Evolutionary conservation across 1,140 invertebrate genomes (phyloP), one percentile per base, ranked within the genome.

Genomic region (Drosophila setifemur): DNA sequence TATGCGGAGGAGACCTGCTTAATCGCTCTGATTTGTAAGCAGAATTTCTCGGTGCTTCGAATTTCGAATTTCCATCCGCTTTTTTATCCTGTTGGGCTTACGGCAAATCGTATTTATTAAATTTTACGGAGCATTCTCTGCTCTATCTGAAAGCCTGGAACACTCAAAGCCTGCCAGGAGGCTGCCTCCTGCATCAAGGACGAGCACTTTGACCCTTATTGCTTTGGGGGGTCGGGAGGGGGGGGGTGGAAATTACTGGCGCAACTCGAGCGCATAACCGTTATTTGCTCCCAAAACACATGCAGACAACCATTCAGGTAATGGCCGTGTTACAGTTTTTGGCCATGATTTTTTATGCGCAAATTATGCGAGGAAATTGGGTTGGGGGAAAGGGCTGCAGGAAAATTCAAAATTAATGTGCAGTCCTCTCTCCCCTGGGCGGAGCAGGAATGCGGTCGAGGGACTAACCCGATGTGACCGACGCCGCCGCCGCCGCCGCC

Each of bases 371-470:
- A 39, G 85, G 63, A 76, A 77, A 72, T 82, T 11, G 28, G 8
- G 5, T 5, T 11, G 21, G n/a, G 19, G 28, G 12, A 70, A 83
- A 70, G 19, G 61, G 73, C 57, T 83, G 78, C 78, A 77, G 37
- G 42, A 60, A 85, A 72, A 85, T 79, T 60, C 64, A 83, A 83
- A 85, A 85, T 83, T 79, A 83, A 83, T 83, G 70, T 26, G 23
- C 69, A 42, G 4, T n/a, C 33, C 23, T 9, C 11, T 6, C 29
- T 4, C 29, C 6, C 5, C 8, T 29, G 14, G 25, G 3, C 7
- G 19, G 3, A 23, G 50, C 12, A 26, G 42, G 23, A 25, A 28
- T 28, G 14, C 33, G 14, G 33, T 37, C 33, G 7, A 7, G 16
- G 33, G 42, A 11, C 40, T 48, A 63, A 28, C 31, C 31, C 42